Percentiles rank a stretch among this genome's conserved stretches.
Conservation (phyloP, 2,797 vertebrate species). For the Schizopygopsis pylzovi region DNA sequence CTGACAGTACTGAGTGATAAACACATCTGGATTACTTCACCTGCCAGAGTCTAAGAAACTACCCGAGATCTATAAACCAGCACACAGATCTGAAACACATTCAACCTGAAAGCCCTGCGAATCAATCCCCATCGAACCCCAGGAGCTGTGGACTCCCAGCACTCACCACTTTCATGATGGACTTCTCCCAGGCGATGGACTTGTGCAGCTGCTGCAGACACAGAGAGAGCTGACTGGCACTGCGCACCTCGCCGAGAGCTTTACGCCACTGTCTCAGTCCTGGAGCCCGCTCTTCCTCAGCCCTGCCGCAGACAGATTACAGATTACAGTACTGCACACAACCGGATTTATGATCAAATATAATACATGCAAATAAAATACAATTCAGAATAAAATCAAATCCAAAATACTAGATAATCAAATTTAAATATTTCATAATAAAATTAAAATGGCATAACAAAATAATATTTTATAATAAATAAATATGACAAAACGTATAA, state of each 20-base stretch:
- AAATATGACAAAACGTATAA: too few relatives aligned
- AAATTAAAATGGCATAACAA: not conserved
- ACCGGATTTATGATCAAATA: too few relatives aligned
- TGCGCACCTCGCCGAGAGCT: slow-evolving; percentile 84
- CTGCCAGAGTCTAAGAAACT: too few relatives aligned
- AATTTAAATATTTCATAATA: not conserved
- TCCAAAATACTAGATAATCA: not conserved
- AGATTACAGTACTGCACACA: slow-evolving; percentile 6
- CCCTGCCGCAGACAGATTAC: slow-evolving; percentile 70
- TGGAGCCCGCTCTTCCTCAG: slow-evolving; percentile 87
- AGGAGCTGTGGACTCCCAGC: not conserved
- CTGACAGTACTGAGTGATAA: slow-evolving; percentile 84
- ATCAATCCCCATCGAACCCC: not conserved
- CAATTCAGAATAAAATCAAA: not conserved
- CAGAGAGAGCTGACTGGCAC: slow-evolving; percentile 87
- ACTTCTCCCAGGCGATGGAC: slow-evolving; percentile 91
- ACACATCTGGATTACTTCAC: slow-evolving; percentile 54
- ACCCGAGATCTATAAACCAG: too few relatives aligned
- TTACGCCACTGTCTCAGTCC: slow-evolving; percentile 88
- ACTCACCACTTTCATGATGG: slow-evolving; percentile 91
- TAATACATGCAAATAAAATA: not conserved
- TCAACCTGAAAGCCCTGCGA: too few relatives aligned
- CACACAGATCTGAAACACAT: not conserved
- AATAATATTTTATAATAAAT: too few relatives aligned
- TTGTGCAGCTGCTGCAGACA: slow-evolving; percentile 90